Percentiles rank a stretch among this genome's conserved stretches.
Evolutionary conservation across 2,888 invertebrate genomes (phyloP).

Genomic region (Eristalinus sepulchralis): DNA sequence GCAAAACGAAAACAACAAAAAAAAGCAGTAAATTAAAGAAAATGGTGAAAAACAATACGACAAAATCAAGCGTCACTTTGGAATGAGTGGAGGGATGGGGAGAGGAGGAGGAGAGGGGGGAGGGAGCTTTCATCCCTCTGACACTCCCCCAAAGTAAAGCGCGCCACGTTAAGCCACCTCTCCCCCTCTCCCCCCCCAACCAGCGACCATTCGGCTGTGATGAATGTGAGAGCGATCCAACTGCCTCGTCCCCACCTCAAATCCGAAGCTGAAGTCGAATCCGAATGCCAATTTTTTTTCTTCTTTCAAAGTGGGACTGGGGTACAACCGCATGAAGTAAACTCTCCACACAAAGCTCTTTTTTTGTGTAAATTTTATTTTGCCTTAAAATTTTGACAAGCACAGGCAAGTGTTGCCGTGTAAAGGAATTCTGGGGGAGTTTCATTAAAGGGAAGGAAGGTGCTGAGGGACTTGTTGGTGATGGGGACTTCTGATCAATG

Average conservation of each 20-base stretch:
- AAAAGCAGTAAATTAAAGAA: background rate
- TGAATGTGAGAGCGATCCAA: background rate
- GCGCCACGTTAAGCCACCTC: background rate
- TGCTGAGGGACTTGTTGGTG: background rate
- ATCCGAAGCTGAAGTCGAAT: too few species aligned
- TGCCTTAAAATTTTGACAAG: slow-evolving; percentile 17
- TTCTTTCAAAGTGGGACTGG: background rate
- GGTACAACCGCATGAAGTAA: slow-evolving; percentile 34
- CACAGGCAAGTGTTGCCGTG: slow-evolving; percentile 47
- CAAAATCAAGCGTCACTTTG: slow-evolving; percentile 50
- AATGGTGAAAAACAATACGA: slow-evolving; percentile 51
- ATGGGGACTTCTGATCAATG: background rate
- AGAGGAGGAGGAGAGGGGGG: background rate
- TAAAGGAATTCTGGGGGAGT: background rate
- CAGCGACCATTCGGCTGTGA: background rate
- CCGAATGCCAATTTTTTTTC: slow-evolving; percentile 33
- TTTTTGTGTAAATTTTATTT: slow-evolving; percentile 31
- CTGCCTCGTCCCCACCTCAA: background rate
- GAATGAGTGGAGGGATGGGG: background rate
- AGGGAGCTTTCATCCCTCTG: slow-evolving; percentile 39
- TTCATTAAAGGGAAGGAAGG: background rate
- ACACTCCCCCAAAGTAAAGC: background rate
- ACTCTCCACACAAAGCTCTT: slow-evolving; percentile 51
- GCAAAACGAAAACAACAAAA: slow-evolving; percentile 60
- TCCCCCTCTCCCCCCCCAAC: too few species aligned